phyloP scores from a whole-genome alignment of 53 echinoderm and acorn worm genomes.

The Mesocentrotus franciscanus region DNA sequence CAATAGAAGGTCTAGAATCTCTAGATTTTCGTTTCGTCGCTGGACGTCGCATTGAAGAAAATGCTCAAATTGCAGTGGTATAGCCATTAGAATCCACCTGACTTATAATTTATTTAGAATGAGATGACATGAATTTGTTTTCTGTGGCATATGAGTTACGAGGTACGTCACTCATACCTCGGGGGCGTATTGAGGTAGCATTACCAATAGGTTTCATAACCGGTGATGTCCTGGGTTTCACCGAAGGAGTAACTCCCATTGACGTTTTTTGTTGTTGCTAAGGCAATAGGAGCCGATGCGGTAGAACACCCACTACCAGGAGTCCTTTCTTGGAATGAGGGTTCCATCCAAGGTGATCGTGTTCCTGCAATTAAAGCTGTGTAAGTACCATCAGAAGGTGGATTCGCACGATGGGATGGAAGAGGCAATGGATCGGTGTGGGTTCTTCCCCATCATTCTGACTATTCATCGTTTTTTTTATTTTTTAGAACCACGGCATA shows the following conservation, averaged over 20 bases:
- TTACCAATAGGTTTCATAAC: background rate
- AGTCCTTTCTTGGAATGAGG: constrained; percentile 34
- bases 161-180: constrained; percentile 47
- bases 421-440: constrained; percentile 58
- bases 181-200: constrained; percentile 38
- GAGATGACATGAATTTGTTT: background rate
- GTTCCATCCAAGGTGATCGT: background rate
- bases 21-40: constrained; percentile 52
- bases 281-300: constrained; percentile 26
- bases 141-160: background rate
- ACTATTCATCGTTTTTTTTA: background rate
- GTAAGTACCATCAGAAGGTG: constrained; percentile 59
- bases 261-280: constrained; percentile 56
- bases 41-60: constrained; percentile 61
- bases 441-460: background rate
- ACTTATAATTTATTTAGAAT: constrained; percentile 8
- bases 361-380: constrained; percentile 54
- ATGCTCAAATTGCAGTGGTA: constrained; percentile 53
- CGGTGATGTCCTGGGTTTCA: constrained; percentile 32
- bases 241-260: background rate
- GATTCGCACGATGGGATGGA: background rate
- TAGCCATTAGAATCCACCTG: constrained; percentile 56
- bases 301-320: constrained; percentile 63
- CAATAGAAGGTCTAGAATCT: constrained; percentile 54
- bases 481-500: constrained; percentile 62